These are phyloP conservation scores for Toxonevra muliebris DNA, from an alignment of 2,888 invertebrate genomes.

Conservation along the genomic window DNA sequence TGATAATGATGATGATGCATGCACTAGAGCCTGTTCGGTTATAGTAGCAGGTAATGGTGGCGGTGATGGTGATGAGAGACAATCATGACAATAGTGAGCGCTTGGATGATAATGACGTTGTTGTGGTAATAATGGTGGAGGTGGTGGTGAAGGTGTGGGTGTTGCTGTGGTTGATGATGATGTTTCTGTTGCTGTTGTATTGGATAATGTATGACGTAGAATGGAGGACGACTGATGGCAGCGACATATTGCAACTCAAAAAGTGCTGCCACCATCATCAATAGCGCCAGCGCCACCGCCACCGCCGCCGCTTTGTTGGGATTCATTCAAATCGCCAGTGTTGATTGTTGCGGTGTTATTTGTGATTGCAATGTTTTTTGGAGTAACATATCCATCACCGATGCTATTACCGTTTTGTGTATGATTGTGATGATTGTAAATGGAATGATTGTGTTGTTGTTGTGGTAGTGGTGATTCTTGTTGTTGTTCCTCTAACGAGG, in stretches of 20 bases:
- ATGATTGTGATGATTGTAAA: constrained; percentile 35
- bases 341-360: constrained; percentile 39
- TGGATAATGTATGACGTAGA: constrained; percentile 7
- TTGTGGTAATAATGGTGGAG: constrained; percentile 47
- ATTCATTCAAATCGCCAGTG: too few species aligned
- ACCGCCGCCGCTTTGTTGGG: neutral
- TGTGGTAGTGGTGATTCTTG: constrained; percentile 37
- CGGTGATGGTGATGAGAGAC: constrained; percentile 50
- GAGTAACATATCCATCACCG: constrained; percentile 55
- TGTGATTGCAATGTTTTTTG: constrained; percentile 44
- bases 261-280: constrained; percentile 59
- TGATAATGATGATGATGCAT: constrained; percentile 45
- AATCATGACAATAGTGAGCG: constrained; percentile 51
- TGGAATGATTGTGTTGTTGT: constrained; percentile 36
- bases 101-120: constrained; percentile 40
- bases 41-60: constrained; percentile 46
- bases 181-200: constrained; percentile 34
- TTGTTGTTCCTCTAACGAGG: constrained; percentile 45
- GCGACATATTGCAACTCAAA: constrained; percentile 64
- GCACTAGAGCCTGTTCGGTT: constrained; percentile 56
- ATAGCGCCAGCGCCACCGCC: constrained; percentile 32
- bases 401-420: constrained; percentile 48
- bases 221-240: constrained; percentile 52
- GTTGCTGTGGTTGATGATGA: constrained; percentile 20
- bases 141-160: constrained; percentile 49